phyloP scores from a whole-genome alignment of 2,113 vertebrate species.

The Mionectes macconnelli region DNA sequence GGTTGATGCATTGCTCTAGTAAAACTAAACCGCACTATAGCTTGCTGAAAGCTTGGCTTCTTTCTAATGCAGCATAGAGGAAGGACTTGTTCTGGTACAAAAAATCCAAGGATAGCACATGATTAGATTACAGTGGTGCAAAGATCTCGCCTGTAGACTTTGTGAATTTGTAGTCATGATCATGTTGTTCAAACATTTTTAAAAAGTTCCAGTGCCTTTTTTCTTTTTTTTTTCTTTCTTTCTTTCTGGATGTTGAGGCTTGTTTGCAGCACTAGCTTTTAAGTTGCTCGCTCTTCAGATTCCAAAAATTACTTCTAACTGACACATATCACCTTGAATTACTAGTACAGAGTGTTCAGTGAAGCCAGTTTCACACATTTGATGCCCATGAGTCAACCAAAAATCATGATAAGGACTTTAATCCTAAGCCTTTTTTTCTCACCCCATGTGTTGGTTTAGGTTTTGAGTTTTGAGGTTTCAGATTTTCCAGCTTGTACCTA shows the following conservation, averaged over 20 bases:
- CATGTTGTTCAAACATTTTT: neutral
- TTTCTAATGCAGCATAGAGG: neutral
- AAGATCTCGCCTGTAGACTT: neutral
- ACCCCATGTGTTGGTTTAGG: neutral
- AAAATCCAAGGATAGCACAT: neutral
- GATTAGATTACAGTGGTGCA: neutral
- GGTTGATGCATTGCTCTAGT: conserved; percentile 7
- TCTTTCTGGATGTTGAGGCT: neutral
- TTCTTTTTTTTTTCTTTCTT: neutral
- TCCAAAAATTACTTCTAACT: neutral
- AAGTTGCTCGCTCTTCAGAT: neutral
- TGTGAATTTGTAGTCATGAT: neutral
- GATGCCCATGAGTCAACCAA: neutral
- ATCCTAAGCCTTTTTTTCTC: neutral
- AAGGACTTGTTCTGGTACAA: neutral
- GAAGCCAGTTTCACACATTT: neutral
- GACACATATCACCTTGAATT: neutral
- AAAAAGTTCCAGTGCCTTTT: neutral
- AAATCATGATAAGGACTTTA: neutral
- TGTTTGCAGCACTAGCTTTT: neutral
- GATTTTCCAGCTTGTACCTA: neutral
- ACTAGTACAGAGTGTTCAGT: neutral
- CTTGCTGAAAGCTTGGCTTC: neutral
- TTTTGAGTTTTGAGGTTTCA: neutral
- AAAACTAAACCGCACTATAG: neutral